These are phyloP conservation scores for Lypha dubia DNA, from an alignment of 2,888 invertebrate genomes.

Conservation along the genomic window DNA sequence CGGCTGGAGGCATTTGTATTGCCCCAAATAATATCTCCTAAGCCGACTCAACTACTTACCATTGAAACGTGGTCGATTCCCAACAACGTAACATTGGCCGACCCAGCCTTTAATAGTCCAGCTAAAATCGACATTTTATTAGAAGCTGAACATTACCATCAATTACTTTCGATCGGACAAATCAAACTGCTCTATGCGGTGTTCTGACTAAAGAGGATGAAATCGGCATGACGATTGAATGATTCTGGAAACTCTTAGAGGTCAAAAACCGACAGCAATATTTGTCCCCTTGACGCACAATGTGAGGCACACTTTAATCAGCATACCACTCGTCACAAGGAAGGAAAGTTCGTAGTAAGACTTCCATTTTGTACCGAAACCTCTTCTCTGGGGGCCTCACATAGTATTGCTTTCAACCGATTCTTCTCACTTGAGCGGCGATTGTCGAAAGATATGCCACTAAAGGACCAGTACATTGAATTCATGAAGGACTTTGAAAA, in stretches of 20 bases:
- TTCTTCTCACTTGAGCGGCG: neutral
- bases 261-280: neutral
- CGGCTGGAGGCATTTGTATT: neutral
- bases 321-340: neutral
- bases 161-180: too few relatives aligned
- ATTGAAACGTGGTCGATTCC: neutral
- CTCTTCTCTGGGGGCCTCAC: neutral
- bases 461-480: neutral
- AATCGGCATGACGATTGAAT: neutral
- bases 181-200: neutral
- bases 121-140: too few relatives aligned
- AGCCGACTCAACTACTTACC: neutral
- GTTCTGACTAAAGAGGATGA: neutral
- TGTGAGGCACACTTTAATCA: too few relatives aligned
- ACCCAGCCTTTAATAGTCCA: too few relatives aligned
- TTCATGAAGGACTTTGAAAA: neutral
- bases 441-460: slow-evolving; percentile 7
- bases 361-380: slow-evolving; percentile 8
- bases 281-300: too few relatives aligned
- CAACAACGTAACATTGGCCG: too few relatives aligned
- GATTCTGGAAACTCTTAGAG: neutral
- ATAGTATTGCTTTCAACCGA: slow-evolving; percentile 4
- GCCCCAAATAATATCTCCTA: too few relatives aligned
- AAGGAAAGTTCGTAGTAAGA: neutral
- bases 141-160: too few relatives aligned